Percentiles rank a stretch among this genome's conserved stretches.
These are phyloP conservation scores for Stegostoma tigrinum DNA, from an alignment of 2,113 vertebrate species.

Conservation along the genomic window DNA sequence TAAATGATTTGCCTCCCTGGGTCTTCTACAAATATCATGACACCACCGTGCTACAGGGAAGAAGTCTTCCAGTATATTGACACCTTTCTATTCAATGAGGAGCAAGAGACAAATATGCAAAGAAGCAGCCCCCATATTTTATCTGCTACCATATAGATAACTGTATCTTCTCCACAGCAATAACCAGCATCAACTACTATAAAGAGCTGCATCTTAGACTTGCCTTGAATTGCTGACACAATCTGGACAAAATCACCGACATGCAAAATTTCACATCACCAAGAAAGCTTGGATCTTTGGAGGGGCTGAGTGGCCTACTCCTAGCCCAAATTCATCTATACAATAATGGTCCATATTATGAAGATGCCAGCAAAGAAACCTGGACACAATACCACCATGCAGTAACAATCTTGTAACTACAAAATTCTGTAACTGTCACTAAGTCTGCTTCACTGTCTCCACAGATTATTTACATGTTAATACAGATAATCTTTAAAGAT, in stretches of 20 bases:
- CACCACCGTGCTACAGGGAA: not conserved
- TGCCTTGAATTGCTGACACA: not conserved
- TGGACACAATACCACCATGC: not conserved
- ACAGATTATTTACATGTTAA: constrained; percentile 22
- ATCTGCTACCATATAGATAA: not conserved
- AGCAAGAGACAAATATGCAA: not conserved
- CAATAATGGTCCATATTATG: not conserved
- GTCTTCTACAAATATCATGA: not conserved
- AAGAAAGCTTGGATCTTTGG: not conserved
- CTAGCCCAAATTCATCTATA: too few relatives aligned
- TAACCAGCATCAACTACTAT: constrained; percentile 6
- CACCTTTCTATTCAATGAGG: constrained; percentile 20
- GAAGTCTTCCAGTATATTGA: not conserved
- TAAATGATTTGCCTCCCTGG: not conserved
- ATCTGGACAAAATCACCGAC: constrained; percentile 12
- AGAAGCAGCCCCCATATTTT: constrained; percentile 15
- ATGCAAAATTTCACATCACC: not conserved
- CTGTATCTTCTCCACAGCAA: constrained; percentile 9
- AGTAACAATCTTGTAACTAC: not conserved
- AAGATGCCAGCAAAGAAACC: not conserved
- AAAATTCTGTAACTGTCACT: not conserved
- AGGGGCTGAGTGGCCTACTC: too few relatives aligned
- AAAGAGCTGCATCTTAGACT: not conserved
- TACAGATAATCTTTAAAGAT: constrained; percentile 7
- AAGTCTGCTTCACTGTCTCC: not conserved